Percentiles rank a stretch among this genome's conserved stretches.
These are phyloP conservation scores for Phylloscopus trochilus DNA, from an alignment of 2,113 vertebrate genomes.

Conservation along the genomic window DNA sequence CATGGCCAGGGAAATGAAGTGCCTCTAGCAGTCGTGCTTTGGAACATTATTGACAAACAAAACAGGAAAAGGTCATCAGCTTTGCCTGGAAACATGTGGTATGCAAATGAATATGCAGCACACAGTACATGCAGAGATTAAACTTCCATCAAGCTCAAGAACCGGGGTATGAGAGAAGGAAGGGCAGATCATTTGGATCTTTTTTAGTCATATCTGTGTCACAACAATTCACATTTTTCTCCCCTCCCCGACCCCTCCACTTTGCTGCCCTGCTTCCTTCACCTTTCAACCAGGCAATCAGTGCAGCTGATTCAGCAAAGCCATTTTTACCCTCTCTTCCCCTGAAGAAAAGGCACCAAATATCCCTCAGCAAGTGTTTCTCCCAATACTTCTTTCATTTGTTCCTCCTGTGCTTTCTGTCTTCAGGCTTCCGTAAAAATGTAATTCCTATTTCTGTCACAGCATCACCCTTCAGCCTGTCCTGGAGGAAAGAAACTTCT, in stretches of 20 bases:
- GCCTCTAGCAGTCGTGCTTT: neutral
- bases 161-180: neutral
- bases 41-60: neutral
- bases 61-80: neutral
- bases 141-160: neutral
- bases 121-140: neutral
- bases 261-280: neutral
- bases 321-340: neutral
- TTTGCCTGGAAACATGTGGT: neutral
- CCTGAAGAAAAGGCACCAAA: neutral
- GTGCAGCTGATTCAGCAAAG: neutral
- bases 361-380: neutral
- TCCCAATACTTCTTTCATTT: constrained; percentile 48
- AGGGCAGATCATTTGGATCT: neutral
- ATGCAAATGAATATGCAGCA: neutral
- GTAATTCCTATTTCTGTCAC: constrained; percentile 83
- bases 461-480: constrained; percentile 73
- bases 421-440: constrained; percentile 74
- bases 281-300: neutral
- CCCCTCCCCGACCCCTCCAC: neutral
- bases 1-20: neutral
- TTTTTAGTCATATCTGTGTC: neutral
- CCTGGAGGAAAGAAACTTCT: no score
- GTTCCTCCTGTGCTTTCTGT: constrained; percentile 71
- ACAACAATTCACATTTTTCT: neutral